Evolutionary conservation across 2,113 vertebrate genomes (phyloP).

Genomic region (Serinus canaria): DNA sequence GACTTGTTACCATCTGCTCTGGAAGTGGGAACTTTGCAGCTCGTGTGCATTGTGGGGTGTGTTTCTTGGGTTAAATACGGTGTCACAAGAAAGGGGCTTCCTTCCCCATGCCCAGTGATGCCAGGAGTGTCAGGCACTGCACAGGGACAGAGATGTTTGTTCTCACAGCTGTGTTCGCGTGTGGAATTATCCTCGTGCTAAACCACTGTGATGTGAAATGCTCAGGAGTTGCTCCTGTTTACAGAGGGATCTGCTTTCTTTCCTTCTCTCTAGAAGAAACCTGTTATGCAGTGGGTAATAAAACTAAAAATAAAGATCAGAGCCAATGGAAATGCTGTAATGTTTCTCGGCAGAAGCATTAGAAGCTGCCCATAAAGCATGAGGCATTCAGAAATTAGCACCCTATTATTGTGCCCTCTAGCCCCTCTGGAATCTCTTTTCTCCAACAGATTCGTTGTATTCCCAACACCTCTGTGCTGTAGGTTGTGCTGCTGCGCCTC

Average conservation of each 20-base stretch:
- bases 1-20: constrained; percentile 31
- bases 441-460: neutral
- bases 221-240: constrained; percentile 67
- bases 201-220: neutral
- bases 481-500: neutral
- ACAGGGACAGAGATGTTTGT: neutral
- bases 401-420: constrained; percentile 51
- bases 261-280: constrained; percentile 71
- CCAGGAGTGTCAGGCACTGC: neutral
- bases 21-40: constrained; percentile 7
- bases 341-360: constrained; percentile 71
- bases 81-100: neutral
- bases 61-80: neutral
- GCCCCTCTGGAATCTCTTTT: constrained; percentile 31
- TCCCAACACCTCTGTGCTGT: neutral
- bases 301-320: constrained; percentile 77
- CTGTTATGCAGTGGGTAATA: constrained; percentile 68
- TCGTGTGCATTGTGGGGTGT: neutral
- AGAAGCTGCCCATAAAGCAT: constrained; percentile 66
- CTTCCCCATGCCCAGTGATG: neutral
- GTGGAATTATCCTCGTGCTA: constrained; percentile 29
- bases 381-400: constrained; percentile 69
- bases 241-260: constrained; percentile 74
- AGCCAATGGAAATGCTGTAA: constrained; percentile 69
- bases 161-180: neutral